Conservation (phyloP, 2,113 vertebrate genomes). For the Sturnus vulgaris region DNA sequence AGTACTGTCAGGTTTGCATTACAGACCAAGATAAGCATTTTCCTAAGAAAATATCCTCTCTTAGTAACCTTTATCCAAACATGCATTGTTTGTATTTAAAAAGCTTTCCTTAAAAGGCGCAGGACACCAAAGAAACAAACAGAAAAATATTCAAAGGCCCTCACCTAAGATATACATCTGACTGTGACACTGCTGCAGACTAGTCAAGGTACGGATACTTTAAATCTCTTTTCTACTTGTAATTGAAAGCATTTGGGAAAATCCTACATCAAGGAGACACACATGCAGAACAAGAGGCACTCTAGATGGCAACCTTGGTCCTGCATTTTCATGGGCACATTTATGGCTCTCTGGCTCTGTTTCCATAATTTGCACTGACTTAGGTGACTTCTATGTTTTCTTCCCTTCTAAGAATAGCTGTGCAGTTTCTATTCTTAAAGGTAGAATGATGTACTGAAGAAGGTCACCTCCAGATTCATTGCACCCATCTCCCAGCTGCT, state of each 20-base stretch:
- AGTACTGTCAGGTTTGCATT: background rate
- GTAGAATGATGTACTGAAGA: rapidly evolving
- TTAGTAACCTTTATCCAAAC: background rate
- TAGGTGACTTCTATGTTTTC: background rate
- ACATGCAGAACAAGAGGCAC: background rate
- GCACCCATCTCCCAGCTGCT: background rate
- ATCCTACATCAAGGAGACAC: background rate
- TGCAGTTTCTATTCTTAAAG: background rate
- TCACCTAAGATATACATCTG: background rate
- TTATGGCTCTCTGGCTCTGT: background rate
- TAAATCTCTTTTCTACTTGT: background rate
- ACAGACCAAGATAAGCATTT: background rate
- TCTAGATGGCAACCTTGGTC: background rate
- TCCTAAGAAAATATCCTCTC: background rate
- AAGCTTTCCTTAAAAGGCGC: background rate
- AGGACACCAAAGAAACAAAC: background rate
- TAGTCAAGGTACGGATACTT: background rate
- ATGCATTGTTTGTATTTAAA: background rate
- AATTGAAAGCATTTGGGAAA: background rate
- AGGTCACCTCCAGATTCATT: background rate
- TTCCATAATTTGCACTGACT: background rate
- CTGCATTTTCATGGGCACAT: background rate
- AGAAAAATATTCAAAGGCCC: background rate
- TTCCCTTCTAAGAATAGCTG: background rate
- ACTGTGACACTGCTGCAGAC: background rate